Percentiles rank a stretch among this genome's conserved stretches.
Evolutionary conservation across 2,113 vertebrate genomes (phyloP).

Genomic region (Corynorhinus townsendii): DNA sequence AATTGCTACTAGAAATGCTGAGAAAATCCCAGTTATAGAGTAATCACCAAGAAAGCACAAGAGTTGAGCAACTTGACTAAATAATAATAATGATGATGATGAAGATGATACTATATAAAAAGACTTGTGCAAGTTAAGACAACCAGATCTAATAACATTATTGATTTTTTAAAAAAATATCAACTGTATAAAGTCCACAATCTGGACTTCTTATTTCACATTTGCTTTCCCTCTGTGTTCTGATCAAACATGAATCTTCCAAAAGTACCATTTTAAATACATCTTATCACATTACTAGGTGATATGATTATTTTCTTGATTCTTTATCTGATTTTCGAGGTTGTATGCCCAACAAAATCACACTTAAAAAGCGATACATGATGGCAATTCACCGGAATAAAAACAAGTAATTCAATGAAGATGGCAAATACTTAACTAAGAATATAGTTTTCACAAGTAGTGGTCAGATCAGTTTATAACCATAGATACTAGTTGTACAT

Average conservation of each 20-base stretch:
- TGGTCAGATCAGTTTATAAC: conserved; percentile 92
- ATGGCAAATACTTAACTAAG: conserved; percentile 82
- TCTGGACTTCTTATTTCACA: neutral
- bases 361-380: neutral
- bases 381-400: conserved; percentile 18
- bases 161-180: neutral
- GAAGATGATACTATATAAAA: neutral
- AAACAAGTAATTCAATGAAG: conserved; percentile 20
- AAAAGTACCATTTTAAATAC: conserved; percentile 11
- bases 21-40: conserved; percentile 50
- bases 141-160: neutral
- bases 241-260: neutral
- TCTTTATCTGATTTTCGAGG: neutral
- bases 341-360: neutral
- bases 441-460: conserved; percentile 92
- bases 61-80: neutral
- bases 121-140: neutral
- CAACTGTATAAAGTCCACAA: neutral
- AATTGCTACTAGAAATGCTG: conserved; percentile 35
- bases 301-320: neutral
- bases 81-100: too few relatives aligned
- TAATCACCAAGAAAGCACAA: conserved; percentile 43
- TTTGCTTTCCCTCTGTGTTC: neutral
- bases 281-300: neutral
- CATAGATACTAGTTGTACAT: conserved; percentile 90